phyloP scores from a whole-genome alignment of 1,140 invertebrate species.

The Solenopsis fugax region DNA sequence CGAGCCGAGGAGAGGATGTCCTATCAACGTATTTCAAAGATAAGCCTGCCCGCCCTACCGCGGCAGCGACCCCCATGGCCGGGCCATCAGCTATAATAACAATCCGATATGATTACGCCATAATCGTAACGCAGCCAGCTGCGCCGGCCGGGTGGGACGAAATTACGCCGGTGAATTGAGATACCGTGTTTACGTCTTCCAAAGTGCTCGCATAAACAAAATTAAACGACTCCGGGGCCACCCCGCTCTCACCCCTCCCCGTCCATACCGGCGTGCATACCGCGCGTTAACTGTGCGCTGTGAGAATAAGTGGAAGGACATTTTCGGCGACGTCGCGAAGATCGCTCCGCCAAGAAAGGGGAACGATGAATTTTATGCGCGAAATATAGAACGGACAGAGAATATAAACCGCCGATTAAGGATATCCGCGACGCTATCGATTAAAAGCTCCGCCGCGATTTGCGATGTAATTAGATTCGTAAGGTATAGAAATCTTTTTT shows the following conservation, averaged over 20 bases:
- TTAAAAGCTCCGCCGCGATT: background rate
- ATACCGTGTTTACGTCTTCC: constrained; percentile 86
- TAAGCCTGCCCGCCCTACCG: constrained; percentile 82
- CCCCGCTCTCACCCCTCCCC: background rate
- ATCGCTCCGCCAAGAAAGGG: constrained; percentile 40
- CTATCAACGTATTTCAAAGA: constrained; percentile 87
- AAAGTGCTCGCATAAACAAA: constrained; percentile 86
- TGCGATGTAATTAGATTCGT: constrained; percentile 10
- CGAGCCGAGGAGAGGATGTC: constrained; percentile 69
- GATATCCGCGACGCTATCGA: constrained; percentile 43
- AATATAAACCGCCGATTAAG: constrained; percentile 55
- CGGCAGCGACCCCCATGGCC: constrained; percentile 77
- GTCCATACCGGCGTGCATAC: constrained; percentile 2
- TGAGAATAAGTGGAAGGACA: constrained; percentile 26
- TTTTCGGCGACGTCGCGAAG: constrained; percentile 45
- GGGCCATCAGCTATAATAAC: constrained; percentile 86
- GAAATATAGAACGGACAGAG: background rate
- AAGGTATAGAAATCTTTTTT: background rate
- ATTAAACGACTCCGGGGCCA: constrained; percentile 82
- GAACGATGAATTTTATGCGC: constrained; percentile 39
- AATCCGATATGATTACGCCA: constrained; percentile 87
- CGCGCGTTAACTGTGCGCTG: constrained; percentile 34
- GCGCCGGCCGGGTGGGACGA: constrained; percentile 68
- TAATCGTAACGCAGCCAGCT: constrained; percentile 85
- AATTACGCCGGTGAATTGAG: constrained; percentile 86